These are phyloP conservation scores for Cephalopachus bancanus DNA, from an alignment of 2,797 vertebrate species.

Conservation along the genomic window DNA sequence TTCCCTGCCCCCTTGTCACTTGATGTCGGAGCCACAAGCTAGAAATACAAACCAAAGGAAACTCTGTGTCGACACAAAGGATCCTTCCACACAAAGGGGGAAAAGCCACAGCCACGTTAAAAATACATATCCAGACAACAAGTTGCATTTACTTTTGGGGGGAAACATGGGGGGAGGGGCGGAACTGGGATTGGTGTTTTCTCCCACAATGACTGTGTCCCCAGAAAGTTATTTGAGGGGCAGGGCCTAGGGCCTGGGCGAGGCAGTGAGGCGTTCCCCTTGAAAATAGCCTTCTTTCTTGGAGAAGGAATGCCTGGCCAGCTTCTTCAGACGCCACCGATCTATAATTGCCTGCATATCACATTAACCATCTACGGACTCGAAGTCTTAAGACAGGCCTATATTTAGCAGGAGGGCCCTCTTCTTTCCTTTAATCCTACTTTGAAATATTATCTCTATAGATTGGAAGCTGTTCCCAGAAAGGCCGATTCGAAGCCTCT, in stretches of 20 bases:
- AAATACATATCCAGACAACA: not conserved
- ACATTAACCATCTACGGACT: conserved; percentile 21
- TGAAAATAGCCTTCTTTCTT: conserved; percentile 45
- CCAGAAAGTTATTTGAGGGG: not conserved
- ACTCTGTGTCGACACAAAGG: conserved; percentile 14
- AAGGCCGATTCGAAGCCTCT: not conserved
- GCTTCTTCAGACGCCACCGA: conserved; percentile 19
- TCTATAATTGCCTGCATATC: conserved; percentile 30
- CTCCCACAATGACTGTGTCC: not conserved
- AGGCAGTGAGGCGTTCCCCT: not conserved
- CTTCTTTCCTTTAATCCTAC: conserved; percentile 43
- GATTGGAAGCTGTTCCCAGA: conserved; percentile 3
- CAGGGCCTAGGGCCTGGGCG: not conserved
- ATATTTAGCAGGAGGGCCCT: conserved; percentile 39
- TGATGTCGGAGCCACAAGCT: not conserved
- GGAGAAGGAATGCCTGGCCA: conserved; percentile 4
- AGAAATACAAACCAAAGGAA: conserved; percentile 59
- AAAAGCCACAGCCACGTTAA: not conserved
- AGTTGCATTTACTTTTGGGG: conserved; percentile 30
- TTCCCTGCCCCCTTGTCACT: conserved; percentile 10
- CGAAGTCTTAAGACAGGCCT: conserved; percentile 19
- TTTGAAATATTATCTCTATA: conserved; percentile 62
- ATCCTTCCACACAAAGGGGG: not conserved
- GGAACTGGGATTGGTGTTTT: not conserved
- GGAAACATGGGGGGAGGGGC: not conserved